A percentile compares a stretch with the other conserved stretches of the same genome.
Evolutionary conservation across 1,140 invertebrate genomes (phyloP).

Genomic region (Nebria ingens): DNA sequence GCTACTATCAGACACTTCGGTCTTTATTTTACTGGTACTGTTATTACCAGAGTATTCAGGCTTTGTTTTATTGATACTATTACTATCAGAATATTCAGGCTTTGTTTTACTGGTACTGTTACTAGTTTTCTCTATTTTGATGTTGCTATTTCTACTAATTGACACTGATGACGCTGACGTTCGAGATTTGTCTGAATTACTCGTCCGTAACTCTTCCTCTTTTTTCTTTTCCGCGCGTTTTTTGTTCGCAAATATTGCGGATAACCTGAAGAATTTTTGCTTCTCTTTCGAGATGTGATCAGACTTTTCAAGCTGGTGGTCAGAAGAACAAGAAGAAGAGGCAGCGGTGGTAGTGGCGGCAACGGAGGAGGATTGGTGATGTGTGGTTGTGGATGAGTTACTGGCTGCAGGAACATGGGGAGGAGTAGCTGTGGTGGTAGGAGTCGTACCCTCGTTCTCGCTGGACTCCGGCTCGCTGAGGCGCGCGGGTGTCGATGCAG

Average conservation of each 20-base stretch:
- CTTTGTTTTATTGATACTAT: neutral
- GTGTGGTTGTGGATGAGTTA: slow-evolving; percentile 17
- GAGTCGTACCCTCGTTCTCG: slow-evolving; percentile 31
- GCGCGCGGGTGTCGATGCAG: slow-evolving; percentile 14
- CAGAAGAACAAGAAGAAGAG: too few species aligned
- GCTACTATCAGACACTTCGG: neutral
- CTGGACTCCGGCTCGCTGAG: slow-evolving; percentile 25
- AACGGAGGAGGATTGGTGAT: slow-evolving; percentile 15
- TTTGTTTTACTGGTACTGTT: slow-evolving; percentile 19
- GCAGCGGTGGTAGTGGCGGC: slow-evolving; percentile 18
- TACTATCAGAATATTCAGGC: neutral
- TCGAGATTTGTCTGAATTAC: neutral
- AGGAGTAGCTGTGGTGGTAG: slow-evolving; percentile 32
- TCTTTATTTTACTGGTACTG: slow-evolving; percentile 8
- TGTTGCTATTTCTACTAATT: too few species aligned
- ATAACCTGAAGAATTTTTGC: slow-evolving; percentile 73
- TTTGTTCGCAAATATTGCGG: slow-evolving; percentile 55
- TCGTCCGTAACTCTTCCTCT: neutral
- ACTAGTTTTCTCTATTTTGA: slow-evolving; percentile 17
- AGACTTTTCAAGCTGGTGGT: slow-evolving; percentile 45
- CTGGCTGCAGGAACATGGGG: slow-evolving; percentile 24
- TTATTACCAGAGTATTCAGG: too few species aligned
- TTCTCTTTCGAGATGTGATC: slow-evolving; percentile 75
- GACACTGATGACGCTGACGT: too few species aligned
- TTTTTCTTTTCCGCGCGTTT: slow-evolving; percentile 23